phyloP scores from a whole-genome alignment of 2,113 vertebrate species.

The Coturnix japonica region DNA sequence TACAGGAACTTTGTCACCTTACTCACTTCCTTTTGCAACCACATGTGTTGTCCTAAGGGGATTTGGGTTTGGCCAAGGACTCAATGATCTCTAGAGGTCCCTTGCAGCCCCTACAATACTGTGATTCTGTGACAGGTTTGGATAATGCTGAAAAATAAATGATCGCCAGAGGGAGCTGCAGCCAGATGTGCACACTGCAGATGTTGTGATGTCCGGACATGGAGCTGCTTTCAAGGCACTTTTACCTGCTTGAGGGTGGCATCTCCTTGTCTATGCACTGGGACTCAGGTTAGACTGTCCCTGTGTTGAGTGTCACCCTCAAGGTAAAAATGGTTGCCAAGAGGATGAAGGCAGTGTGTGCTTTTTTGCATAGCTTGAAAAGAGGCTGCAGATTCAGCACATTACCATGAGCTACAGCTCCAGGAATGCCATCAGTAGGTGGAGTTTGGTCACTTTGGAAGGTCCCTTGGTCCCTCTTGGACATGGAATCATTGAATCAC shows the following conservation, averaged over 20 bases:
- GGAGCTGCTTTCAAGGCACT: neutral
- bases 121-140: neutral
- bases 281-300: neutral
- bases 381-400: neutral
- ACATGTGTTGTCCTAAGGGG: neutral
- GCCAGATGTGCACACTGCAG: neutral
- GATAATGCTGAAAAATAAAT: neutral
- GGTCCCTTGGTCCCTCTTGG: neutral
- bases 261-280: neutral
- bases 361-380: neutral
- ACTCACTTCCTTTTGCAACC: neutral
- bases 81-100: too few species aligned
- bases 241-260: neutral
- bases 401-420: neutral
- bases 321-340: neutral
- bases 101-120: too few species aligned
- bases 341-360: neutral
- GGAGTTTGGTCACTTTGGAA: neutral
- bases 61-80: neutral
- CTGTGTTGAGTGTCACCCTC: neutral
- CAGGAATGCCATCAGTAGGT: neutral
- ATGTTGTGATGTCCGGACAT: neutral
- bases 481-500: too few species aligned
- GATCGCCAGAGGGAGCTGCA: constrained; percentile 32
- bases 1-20: neutral